Percentiles rank a stretch among this genome's conserved stretches.
These are phyloP conservation scores for Dynastes grantii DNA, from an alignment of 2,888 invertebrate species.

Conservation along the genomic window DNA sequence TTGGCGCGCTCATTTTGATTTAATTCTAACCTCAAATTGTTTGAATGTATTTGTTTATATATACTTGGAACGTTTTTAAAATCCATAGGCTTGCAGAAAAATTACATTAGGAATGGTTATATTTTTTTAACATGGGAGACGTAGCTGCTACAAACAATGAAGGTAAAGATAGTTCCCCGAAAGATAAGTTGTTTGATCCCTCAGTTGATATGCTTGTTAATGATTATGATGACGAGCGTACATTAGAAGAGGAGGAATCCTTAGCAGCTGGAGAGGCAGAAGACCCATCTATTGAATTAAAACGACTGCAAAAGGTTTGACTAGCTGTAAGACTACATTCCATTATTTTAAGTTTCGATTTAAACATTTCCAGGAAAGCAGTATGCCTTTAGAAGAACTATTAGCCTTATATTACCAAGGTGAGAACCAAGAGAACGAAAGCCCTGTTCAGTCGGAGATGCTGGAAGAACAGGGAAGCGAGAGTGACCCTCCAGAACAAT, in stretches of 20 bases:
- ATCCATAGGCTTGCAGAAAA: not conserved
- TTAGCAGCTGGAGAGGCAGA: conserved; percentile 88
- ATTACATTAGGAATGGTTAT: conserved; percentile 53
- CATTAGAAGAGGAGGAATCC: conserved; percentile 97
- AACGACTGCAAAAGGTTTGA: conserved; percentile 86
- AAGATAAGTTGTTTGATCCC: conserved; percentile 86
- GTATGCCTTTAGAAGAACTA: conserved; percentile 96
- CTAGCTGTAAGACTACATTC: not conserved
- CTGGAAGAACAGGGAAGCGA: conserved; percentile 70
- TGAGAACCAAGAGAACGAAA: conserved; percentile 68
- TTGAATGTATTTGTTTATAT: conserved; percentile 55
- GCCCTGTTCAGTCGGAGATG: conserved; percentile 68
- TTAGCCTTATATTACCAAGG: conserved; percentile 85
- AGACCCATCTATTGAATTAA: conserved; percentile 91
- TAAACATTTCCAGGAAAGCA: conserved; percentile 80
- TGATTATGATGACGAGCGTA: conserved; percentile 98
- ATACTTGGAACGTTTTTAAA: conserved; percentile 14
- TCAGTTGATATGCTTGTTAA: conserved; percentile 97
- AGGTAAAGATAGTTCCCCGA: conserved; percentile 64
- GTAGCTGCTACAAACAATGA: conserved; percentile 66
- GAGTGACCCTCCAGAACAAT: conserved; percentile 66
- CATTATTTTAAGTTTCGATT: not conserved
- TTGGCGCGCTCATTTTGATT: conserved; percentile 46
- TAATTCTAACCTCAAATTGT: conserved; percentile 57
- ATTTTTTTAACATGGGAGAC: conserved; percentile 66